Percentiles rank a stretch among this genome's conserved stretches.
Conservation (phyloP, 2,113 vertebrate genomes). For the Phalacrocorax pelagicus region DNA sequence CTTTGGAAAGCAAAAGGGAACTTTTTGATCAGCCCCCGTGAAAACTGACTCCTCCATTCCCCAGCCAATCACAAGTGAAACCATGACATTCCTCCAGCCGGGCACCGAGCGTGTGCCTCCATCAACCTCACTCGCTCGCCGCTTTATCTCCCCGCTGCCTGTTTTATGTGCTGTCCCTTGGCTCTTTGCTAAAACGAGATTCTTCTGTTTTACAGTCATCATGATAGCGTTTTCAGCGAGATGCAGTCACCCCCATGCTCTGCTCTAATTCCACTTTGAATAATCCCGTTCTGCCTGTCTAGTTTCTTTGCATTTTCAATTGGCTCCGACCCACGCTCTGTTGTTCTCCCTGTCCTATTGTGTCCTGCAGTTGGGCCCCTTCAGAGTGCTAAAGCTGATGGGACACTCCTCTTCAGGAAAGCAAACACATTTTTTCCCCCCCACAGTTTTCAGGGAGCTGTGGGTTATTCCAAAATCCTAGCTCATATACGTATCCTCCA, state of each 20-base stretch:
- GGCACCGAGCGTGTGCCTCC: conserved; percentile 28
- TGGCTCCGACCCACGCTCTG: background rate
- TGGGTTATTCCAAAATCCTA: background rate
- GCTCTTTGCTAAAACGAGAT: background rate
- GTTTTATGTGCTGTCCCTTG: background rate
- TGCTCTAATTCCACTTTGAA: background rate
- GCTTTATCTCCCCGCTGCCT: background rate
- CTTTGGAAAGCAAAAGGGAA: conserved; percentile 19
- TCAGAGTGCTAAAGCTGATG: background rate
- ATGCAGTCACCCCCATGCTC: background rate
- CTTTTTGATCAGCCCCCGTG: conserved; percentile 61
- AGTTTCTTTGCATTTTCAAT: background rate
- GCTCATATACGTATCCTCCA: background rate
- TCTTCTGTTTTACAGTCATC: background rate
- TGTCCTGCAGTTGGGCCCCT: background rate
- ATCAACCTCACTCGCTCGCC: background rate
- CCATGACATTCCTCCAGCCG: conserved; percentile 63
- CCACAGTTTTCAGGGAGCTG: background rate
- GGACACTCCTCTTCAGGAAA: background rate
- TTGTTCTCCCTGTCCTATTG: background rate
- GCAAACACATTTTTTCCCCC: background rate
- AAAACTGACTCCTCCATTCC: conserved; percentile 65
- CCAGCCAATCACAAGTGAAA: conserved; percentile 58
- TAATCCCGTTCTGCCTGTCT: conserved; percentile 18
- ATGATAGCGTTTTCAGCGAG: background rate